Evolutionary conservation across 2,113 vertebrate species (phyloP).

Genomic region (Salminus brasiliensis): DNA sequence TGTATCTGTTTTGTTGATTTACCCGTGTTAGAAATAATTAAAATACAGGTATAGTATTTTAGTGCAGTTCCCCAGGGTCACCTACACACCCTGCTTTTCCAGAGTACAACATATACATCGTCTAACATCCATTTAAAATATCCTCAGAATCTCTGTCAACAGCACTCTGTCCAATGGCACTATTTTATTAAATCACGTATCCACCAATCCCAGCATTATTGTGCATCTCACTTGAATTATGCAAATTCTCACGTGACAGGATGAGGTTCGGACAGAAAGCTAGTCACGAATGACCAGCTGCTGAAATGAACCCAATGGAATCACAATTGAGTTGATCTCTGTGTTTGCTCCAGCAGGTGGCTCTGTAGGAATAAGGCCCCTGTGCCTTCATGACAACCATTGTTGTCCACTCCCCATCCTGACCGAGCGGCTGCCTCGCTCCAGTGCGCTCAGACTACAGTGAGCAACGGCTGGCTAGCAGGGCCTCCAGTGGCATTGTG

Average conservation of each 20-base stretch:
- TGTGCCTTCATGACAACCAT: slow-evolving; percentile 29
- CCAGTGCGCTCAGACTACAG: slow-evolving; percentile 9
- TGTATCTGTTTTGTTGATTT: too few relatives aligned
- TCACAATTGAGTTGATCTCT: background rate
- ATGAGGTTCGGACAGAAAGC: background rate
- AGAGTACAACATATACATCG: too few relatives aligned
- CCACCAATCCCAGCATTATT: too few relatives aligned
- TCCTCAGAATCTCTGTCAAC: too few relatives aligned
- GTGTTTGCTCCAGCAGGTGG: slow-evolving; percentile 43
- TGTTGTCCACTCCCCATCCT: slow-evolving; percentile 30
- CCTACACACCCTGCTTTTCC: too few relatives aligned
- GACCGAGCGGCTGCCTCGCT: background rate
- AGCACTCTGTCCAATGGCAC: too few relatives aligned
- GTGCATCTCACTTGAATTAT: background rate
- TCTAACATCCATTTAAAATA: too few relatives aligned
- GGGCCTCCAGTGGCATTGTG: slow-evolving; percentile 14
- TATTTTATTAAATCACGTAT: too few relatives aligned
- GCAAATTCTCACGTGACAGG: background rate
- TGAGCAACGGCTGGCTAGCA: background rate
- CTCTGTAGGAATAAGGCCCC: slow-evolving; percentile 3
- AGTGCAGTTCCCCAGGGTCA: too few relatives aligned
- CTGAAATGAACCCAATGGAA: slow-evolving; percentile 9
- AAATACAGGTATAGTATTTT: too few relatives aligned
- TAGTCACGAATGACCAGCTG: slow-evolving; percentile 10
- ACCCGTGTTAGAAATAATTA: too few relatives aligned